Conservation (phyloP, 2,888 invertebrate genomes). For the Neelides folsomi region DNA sequence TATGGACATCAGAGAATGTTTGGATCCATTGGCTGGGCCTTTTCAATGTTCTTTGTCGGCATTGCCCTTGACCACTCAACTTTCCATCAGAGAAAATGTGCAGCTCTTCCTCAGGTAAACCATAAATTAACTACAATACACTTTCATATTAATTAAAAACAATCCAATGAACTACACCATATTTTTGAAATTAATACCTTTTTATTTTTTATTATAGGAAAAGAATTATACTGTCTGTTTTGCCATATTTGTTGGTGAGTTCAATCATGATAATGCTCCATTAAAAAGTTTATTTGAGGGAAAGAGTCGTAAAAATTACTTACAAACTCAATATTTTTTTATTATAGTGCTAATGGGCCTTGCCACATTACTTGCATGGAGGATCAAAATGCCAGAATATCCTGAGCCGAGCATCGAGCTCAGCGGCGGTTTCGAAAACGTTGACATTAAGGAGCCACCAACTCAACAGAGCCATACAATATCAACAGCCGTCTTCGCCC, state of each 20-base stretch:
- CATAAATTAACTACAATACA: too few species aligned
- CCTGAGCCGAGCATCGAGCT: constrained; percentile 16
- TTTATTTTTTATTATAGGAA: constrained; percentile 48
- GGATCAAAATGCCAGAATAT: constrained; percentile 21
- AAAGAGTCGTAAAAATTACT: too few species aligned
- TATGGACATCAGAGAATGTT: constrained; percentile 98
- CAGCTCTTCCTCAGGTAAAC: constrained; percentile 20
- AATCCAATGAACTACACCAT: too few species aligned
- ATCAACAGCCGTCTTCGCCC: constrained; percentile 23
- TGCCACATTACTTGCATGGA: constrained; percentile 24
- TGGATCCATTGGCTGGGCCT: constrained; percentile 92
- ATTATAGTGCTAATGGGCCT: constrained; percentile 23
- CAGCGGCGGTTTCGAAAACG: constrained; percentile 23
- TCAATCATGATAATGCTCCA: too few species aligned
- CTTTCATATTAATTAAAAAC: too few species aligned
- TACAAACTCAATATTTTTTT: too few species aligned
- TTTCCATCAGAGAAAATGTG: constrained; percentile 54
- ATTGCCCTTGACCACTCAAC: constrained; percentile 93
- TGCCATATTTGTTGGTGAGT: constrained; percentile 66
- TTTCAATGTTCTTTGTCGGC: constrained; percentile 93
- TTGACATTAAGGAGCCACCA: constrained; percentile 17
- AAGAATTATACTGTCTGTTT: constrained; percentile 98
- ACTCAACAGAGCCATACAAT: not conserved
- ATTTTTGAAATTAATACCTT: constrained; percentile 16
- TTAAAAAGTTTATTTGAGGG: constrained; percentile 45